phyloP scores from a whole-genome alignment of 2,888 invertebrate genomes.

The Amphipoea lucens region DNA sequence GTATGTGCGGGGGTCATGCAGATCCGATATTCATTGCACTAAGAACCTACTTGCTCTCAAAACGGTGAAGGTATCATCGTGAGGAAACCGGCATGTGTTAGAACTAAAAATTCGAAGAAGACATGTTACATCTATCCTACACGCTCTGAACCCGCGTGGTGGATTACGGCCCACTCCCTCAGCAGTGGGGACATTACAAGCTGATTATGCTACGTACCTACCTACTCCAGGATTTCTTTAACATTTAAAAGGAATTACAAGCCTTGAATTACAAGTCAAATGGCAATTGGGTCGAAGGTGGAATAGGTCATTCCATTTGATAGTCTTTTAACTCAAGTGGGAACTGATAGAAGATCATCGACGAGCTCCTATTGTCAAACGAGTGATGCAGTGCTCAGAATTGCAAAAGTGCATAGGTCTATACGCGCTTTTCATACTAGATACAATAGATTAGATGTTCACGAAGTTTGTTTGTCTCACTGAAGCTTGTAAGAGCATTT shows the following conservation, averaged over 20 bases:
- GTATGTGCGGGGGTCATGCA: slow-evolving; percentile 54
- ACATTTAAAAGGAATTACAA: neutral
- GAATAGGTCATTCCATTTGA: too few species aligned
- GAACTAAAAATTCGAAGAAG: neutral
- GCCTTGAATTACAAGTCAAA: neutral
- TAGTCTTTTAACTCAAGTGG: neutral
- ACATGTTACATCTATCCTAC: neutral
- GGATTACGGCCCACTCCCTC: neutral
- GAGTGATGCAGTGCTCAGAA: neutral
- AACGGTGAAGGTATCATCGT: neutral
- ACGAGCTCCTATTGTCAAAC: neutral
- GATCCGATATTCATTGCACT: slow-evolving; percentile 33
- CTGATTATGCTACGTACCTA: neutral
- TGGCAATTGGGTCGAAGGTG: too few species aligned
- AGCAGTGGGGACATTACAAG: neutral
- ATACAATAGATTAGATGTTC: neutral
- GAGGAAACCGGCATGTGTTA: neutral
- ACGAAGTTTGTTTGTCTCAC: neutral
- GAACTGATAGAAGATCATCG: neutral
- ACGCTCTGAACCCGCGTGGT: neutral
- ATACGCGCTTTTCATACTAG: neutral
- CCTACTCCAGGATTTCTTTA: neutral
- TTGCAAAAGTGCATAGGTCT: neutral
- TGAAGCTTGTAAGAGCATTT: neutral
- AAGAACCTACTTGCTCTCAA: neutral